Evolutionary conservation across 2,797 vertebrate species (phyloP), one percentile per base, ranked within the genome.

Genomic region (Geotrypetes seraphini): DNA sequence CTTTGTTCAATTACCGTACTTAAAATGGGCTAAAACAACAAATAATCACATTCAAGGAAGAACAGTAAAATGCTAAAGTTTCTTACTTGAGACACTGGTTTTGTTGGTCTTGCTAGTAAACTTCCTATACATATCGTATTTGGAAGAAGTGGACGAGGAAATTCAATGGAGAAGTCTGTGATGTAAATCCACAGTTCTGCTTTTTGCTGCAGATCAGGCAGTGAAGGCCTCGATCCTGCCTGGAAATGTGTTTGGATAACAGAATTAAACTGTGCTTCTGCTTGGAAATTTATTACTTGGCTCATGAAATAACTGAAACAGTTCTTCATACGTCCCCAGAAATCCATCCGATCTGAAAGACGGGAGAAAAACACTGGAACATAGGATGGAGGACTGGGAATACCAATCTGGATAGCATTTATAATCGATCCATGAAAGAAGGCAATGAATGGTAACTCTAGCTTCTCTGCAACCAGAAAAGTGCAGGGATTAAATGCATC

Each of bases 101-200:
- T 63, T 1, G 48, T 28, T 8, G 73, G 57, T 50, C 77, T 79
- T 26, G 65, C 65, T 53, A 83, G 46, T 22, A 85, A 36, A 5
- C 77, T 80, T 31, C 83, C 77, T 29, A 81, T 53, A 41, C 66
- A 69, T 18, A 83, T 57, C 4, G 69, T 71, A 47, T 77, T 77
- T 17, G 82, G 81, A 60, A 75, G 43, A 2, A 86, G 63, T 1
- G 78, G 78, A 32, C 53, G 61, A 1, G 80, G 52, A 48, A 82
- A 84, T 17, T 84, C 81, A 34, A 84, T 47, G 6, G 71, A 75
- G 24, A 86, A 81, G 47, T 86, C 76, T 1, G 63, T 72, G 51
- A 84, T 84, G 47, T 82, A 71, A 28, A 75, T 71, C 74, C 74
- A 81, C 8, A 86, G 48, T 50, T 84, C 80, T 18, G 82, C 62